Evolutionary conservation across 2,797 vertebrate species (phyloP).

Genomic region (Anabas testudineus): DNA sequence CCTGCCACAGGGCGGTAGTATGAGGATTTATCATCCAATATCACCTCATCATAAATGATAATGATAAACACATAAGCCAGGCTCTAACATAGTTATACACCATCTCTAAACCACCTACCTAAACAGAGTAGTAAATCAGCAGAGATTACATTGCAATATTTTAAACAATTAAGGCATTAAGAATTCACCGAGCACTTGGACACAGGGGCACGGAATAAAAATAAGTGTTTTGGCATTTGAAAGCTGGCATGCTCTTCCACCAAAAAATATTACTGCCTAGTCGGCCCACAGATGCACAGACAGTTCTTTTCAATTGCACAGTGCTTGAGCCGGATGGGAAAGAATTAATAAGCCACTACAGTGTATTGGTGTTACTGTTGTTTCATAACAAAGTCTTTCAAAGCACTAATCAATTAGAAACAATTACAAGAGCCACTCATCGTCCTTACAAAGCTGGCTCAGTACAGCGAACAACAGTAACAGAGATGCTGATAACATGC

Average conservation of each 20-base stretch:
- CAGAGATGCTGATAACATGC: constrained; percentile 55
- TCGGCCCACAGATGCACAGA: constrained; percentile 61
- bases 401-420: constrained; percentile 80
- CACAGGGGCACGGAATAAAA: constrained; percentile 45
- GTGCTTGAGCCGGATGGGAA: constrained; percentile 66
- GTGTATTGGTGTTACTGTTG: constrained; percentile 75
- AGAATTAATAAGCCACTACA: constrained; percentile 77
- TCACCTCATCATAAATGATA: constrained; percentile 71
- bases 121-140: constrained; percentile 53
- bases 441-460: constrained; percentile 55
- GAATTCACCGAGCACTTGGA: constrained; percentile 38
- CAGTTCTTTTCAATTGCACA: constrained; percentile 55
- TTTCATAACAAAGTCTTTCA: constrained; percentile 79
- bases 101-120: constrained; percentile 40
- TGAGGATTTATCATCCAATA: constrained; percentile 76
- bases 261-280: constrained; percentile 47
- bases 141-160: constrained; percentile 28
- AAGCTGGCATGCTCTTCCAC: constrained; percentile 44
- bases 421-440: constrained; percentile 80
- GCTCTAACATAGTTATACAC: constrained; percentile 51
- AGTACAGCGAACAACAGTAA: constrained; percentile 33
- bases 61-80: constrained; percentile 67
- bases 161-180: constrained; percentile 42
- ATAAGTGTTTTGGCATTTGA: constrained; percentile 49
- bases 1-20: constrained; percentile 51